Conservation (phyloP, 2,113 vertebrate species). For the Rafetus swinhoei region DNA sequence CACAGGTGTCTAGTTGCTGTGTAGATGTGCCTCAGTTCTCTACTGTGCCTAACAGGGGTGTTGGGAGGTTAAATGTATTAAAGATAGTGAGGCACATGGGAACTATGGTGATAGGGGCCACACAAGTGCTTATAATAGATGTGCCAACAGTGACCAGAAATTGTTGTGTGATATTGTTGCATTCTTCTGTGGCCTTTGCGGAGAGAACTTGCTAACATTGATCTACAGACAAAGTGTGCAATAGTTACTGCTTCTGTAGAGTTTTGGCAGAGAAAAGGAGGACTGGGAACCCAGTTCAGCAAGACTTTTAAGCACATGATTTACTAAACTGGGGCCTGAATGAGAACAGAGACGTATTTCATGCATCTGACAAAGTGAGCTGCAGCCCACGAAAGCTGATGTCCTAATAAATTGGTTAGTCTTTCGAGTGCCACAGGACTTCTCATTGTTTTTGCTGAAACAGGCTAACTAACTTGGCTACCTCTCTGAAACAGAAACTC, state of each 20-base stretch:
- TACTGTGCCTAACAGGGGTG: background rate
- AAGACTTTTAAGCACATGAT: rapidly evolving
- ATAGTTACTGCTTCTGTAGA: background rate
- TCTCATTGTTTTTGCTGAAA: background rate
- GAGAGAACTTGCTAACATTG: slow-evolving; percentile 15
- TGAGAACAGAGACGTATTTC: rapidly evolving
- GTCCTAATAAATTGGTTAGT: background rate
- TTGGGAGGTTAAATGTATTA: background rate
- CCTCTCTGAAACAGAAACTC: no score
- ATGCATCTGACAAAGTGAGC: background rate
- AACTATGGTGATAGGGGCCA: background rate
- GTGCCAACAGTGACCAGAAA: background rate
- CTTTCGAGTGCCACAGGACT: background rate
- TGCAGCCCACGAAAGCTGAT: rapidly evolving
- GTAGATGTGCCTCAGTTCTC: background rate
- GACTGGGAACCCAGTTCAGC: background rate
- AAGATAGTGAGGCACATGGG: background rate
- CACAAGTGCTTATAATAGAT: background rate
- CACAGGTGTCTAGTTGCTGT: background rate
- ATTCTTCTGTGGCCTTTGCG: background rate
- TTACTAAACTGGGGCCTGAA: background rate
- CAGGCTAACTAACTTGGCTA: rapidly evolving
- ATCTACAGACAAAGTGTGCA: background rate
- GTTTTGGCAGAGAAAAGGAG: background rate
- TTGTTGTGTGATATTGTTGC: background rate